Evolutionary conservation across 2,888 invertebrate species (phyloP).

Genomic region (Antheraea yamamai): DNA sequence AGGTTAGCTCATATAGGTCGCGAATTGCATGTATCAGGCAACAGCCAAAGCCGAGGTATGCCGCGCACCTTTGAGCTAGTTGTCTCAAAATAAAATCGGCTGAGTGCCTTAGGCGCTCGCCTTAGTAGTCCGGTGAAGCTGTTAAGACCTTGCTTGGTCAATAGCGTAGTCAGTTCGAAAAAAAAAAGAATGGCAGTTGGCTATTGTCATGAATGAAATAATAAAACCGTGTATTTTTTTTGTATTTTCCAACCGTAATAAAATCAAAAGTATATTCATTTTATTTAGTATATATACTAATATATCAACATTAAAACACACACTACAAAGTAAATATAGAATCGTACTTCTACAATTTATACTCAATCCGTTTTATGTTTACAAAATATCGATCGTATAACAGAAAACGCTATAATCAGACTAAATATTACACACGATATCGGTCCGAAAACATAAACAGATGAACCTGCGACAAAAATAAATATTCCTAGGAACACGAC

Average conservation of each 20-base stretch:
- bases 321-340: not conserved
- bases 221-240: not conserved
- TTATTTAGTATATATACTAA: not conserved
- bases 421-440: slow-evolving; percentile 45
- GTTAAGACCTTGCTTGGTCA: too few species aligned
- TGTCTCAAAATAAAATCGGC: too few species aligned
- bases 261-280: not conserved
- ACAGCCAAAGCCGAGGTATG: too few species aligned
- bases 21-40: too few species aligned
- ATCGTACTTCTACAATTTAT: not conserved
- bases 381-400: slow-evolving; percentile 27
- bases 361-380: slow-evolving; percentile 29
- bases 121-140: too few species aligned
- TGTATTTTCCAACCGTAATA: not conserved
- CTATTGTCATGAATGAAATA: not conserved
- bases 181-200: not conserved
- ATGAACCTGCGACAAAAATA: slow-evolving; percentile 48
- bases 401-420: slow-evolving; percentile 36
- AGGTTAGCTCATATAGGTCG: too few species aligned
- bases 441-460: slow-evolving; percentile 51
- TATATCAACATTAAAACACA: not conserved
- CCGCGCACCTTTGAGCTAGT: too few species aligned
- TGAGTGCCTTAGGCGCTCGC: too few species aligned
- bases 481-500: slow-evolving; percentile 46
- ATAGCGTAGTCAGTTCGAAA: too few species aligned